phyloP scores from a whole-genome alignment of 2,797 vertebrate genomes.

The Lophius americanus region DNA sequence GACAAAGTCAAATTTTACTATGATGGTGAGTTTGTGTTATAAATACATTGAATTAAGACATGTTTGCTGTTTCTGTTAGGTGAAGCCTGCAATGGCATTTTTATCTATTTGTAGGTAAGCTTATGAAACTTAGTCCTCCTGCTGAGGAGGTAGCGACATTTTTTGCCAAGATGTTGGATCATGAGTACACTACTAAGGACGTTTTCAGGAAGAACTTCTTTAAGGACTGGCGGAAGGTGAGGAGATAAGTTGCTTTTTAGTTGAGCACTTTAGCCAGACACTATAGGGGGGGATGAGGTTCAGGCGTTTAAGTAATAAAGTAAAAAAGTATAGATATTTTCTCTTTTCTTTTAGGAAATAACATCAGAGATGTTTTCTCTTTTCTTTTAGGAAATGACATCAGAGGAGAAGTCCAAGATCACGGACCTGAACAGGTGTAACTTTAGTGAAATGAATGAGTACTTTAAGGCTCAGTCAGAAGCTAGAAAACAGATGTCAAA shows the following conservation, averaged over 20 bases:
- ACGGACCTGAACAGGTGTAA: slow-evolving; percentile 92
- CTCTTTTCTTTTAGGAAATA: slow-evolving; percentile 87
- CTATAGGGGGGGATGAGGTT: background rate
- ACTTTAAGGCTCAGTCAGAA: slow-evolving; percentile 93
- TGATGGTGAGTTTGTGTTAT: slow-evolving; percentile 85
- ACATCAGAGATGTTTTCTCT: slow-evolving; percentile 78
- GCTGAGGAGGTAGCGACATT: slow-evolving; percentile 96
- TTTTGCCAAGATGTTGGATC: slow-evolving; percentile 97
- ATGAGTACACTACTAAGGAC: slow-evolving; percentile 97
- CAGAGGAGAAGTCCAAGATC: slow-evolving; percentile 90
- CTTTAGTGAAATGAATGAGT: slow-evolving; percentile 90
- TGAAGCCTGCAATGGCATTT: background rate
- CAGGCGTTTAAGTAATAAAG: background rate
- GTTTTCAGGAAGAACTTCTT: slow-evolving; percentile 97
- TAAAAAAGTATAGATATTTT: no score
- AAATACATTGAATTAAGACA: background rate
- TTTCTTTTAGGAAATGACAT: slow-evolving; percentile 89
- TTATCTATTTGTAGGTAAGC: slow-evolving; percentile 82
- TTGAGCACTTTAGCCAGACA: background rate
- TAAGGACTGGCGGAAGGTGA: slow-evolving; percentile 96
- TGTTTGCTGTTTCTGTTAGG: background rate
- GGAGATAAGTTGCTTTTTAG: slow-evolving; percentile 5
- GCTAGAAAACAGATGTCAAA: slow-evolving; percentile 95
- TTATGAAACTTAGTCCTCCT: slow-evolving; percentile 88
- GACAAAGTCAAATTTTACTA: slow-evolving; percentile 92